A percentile compares a stretch with the other conserved stretches of the same genome.
These are phyloP conservation scores for Avahi laniger DNA, from an alignment of 2,797 vertebrate genomes.

Conservation along the genomic window DNA sequence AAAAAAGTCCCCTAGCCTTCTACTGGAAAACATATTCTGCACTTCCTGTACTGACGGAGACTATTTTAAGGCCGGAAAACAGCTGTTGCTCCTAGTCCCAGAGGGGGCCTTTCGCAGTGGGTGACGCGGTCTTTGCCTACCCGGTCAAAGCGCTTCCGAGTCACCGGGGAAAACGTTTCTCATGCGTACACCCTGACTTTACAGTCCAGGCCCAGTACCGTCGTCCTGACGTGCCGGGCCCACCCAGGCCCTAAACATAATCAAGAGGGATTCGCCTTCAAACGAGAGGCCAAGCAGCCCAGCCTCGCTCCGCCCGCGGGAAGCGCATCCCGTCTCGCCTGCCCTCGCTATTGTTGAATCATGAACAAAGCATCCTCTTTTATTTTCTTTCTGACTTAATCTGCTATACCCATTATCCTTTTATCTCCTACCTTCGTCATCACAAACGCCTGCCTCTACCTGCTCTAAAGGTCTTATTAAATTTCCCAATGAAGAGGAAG, in stretches of 20 bases:
- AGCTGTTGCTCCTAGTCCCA: constrained; percentile 48
- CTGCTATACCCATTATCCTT: constrained; percentile 62
- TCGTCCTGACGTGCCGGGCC: not conserved
- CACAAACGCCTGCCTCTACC: constrained; percentile 9
- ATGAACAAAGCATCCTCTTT: not conserved
- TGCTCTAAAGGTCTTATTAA: constrained; percentile 42
- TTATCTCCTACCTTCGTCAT: not conserved
- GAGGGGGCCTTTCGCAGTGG: not conserved
- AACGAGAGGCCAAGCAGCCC: not conserved
- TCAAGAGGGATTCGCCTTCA: not conserved
- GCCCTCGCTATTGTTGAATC: not conserved
- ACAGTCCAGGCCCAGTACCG: not conserved
- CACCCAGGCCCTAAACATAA: not conserved
- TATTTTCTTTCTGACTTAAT: constrained; percentile 14
- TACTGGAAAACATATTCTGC: constrained; percentile 43
- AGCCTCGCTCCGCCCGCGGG: not conserved
- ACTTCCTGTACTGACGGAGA: constrained; percentile 46
- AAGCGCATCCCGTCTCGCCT: not conserved
- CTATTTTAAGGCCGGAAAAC: constrained; percentile 61
- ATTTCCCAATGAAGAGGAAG: constrained; percentile 46
- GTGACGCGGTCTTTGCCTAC: not conserved
- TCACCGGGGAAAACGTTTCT: not conserved
- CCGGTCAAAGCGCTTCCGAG: not conserved
- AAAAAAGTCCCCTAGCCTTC: not conserved
- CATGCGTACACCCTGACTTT: not conserved